Base-by-base conservation (phyloP, 2,797 vertebrate genomes). In the Eleutherodactylus coqui region DNA sequence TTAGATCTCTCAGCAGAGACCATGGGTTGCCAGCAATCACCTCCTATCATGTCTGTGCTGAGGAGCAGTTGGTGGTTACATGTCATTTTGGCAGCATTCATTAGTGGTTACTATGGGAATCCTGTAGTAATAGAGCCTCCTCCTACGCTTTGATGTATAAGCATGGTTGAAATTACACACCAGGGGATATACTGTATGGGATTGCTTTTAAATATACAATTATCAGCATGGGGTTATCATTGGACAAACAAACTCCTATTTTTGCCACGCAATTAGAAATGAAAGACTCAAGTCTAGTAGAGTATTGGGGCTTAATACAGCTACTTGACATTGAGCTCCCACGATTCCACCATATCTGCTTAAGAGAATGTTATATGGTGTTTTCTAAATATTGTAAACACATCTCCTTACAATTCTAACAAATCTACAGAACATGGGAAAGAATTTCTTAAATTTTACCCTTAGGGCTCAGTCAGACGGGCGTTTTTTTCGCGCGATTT, bases 41-140 rank as follows among this genome's bases (percentile, higher is more conserved):
- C 69, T 45, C 19, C 1, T 72, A 45, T 72, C 41, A 72, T 24
- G n/a, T 43, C 69, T 27, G 69, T 17, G n/a, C 9, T 51, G 45
- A 21, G 24, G 45, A 76, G 73, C 27, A 5, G 7, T 32, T 32
- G 27, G 72, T 49, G 72, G 27, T 49, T 47, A 32, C 5, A 10
- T 51, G 13, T 21, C 51, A 75, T 47, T 32, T 2, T 11, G 6
- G n/a, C 43, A 29, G 70, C 43, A 75, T 75, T 75, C n/a, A 49
- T 45, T 45, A 49, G 45, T 72, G 69, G 43, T 75, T 49, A 75
- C 72, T 75, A 49, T 29, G 69, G 36, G 41, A 47, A 73, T 47
- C 38, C 41, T 47, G 3, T 19, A 49, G 19, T 32, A 29, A 49
- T 75, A 14, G n/a, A 49, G n/a, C 16, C 10, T 32, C 8, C 7